Conservation (phyloP, 2,888 invertebrate genomes). For the Luperina nickerlii region DNA sequence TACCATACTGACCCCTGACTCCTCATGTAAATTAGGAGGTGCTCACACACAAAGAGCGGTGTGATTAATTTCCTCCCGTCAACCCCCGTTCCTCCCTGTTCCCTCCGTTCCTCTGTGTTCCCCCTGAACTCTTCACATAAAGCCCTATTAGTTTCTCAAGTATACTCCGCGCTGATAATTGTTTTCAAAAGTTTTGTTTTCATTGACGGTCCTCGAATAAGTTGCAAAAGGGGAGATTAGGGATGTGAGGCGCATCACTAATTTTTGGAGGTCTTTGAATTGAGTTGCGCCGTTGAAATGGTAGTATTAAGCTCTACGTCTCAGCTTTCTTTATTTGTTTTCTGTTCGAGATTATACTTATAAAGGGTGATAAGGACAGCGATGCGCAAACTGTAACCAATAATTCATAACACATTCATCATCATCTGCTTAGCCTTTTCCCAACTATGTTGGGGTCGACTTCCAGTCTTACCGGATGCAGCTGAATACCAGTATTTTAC, state of each 20-base stretch:
- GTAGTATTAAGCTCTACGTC: neutral
- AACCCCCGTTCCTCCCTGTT: neutral
- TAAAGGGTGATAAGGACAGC: no score
- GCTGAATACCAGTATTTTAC: no score
- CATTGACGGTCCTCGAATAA: slow-evolving; percentile 37
- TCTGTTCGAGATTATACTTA: no score
- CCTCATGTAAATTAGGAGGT: slow-evolving; percentile 71
- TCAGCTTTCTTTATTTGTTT: neutral
- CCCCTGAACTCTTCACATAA: slow-evolving; percentile 29
- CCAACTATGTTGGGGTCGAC: no score
- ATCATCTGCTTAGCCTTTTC: no score
- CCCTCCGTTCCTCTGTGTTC: slow-evolving; percentile 3
- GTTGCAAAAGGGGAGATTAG: slow-evolving; percentile 33
- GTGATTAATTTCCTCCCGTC: slow-evolving; percentile 56
- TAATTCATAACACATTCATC: no score
- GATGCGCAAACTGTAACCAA: no score
- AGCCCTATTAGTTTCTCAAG: slow-evolving; percentile 51
- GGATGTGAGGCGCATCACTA: slow-evolving; percentile 51
- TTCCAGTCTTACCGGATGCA: no score
- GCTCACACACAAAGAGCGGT: slow-evolving; percentile 62
- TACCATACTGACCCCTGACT: slow-evolving; percentile 65
- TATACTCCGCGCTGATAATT: slow-evolving; percentile 50
- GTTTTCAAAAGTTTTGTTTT: slow-evolving; percentile 58
- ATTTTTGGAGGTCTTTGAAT: slow-evolving; percentile 3
- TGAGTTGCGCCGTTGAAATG: neutral